These are phyloP conservation scores for Cantharis flavilabris DNA, from an alignment of 2,888 invertebrate genomes.

Conservation along the genomic window DNA sequence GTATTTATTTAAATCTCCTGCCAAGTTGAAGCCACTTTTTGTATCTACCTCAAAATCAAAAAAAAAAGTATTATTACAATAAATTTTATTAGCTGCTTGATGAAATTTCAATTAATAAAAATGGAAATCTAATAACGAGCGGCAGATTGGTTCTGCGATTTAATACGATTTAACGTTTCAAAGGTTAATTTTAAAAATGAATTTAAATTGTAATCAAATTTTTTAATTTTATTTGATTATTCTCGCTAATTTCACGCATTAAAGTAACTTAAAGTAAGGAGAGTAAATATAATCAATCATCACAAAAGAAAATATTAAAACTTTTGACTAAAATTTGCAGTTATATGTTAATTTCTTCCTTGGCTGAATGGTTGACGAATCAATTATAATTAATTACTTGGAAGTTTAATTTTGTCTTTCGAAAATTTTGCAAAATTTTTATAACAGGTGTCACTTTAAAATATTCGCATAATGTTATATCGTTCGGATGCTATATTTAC, in stretches of 20 bases:
- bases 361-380: not conserved
- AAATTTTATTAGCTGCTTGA: not conserved
- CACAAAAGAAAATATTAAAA: not conserved
- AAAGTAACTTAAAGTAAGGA: not conserved
- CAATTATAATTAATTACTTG: not conserved
- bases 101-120: not conserved
- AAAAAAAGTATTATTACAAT: not conserved
- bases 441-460: constrained; percentile 22
- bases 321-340: not conserved
- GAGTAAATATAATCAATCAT: not conserved
- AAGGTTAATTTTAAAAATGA: not conserved
- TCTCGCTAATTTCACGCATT: not conserved
- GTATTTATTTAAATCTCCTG: not conserved
- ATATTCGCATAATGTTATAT: constrained; percentile 27
- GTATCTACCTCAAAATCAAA: not conserved
- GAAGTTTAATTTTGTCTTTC: not conserved
- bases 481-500: constrained; percentile 28
- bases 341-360: not conserved
- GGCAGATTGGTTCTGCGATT: not conserved
- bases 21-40: not conserved
- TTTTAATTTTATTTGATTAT: not conserved
- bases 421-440: not conserved
- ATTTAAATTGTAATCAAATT: not conserved
- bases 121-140: not conserved
- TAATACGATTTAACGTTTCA: not conserved